These are phyloP conservation scores for Sebastes trivittatus DNA, from an alignment of 2,797 vertebrate genomes.

Conservation along the genomic window DNA sequence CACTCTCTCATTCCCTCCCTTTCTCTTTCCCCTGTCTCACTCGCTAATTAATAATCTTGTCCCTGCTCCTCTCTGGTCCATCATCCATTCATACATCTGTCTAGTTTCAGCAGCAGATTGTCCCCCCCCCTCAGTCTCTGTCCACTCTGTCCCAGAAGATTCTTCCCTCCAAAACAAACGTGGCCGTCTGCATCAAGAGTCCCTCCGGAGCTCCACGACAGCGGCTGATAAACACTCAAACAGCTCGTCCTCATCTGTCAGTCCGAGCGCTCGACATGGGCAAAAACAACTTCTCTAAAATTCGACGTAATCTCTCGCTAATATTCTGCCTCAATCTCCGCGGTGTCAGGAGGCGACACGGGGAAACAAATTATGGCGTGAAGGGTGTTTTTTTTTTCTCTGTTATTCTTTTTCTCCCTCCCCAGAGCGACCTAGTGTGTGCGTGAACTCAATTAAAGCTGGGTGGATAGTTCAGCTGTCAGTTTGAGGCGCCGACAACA, in stretches of 20 bases:
- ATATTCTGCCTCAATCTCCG: conserved; percentile 51
- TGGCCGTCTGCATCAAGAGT: neutral
- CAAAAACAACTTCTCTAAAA: conserved; percentile 50
- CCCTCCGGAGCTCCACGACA: neutral
- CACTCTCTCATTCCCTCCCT: neutral
- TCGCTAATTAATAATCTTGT: neutral
- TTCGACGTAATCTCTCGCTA: conserved; percentile 32
- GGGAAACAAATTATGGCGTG: conserved; percentile 46
- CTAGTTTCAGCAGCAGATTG: neutral
- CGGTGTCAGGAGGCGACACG: conserved; percentile 40
- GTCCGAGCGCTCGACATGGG: neutral
- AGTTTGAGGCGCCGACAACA: conserved; percentile 27
- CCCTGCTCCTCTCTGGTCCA: neutral
- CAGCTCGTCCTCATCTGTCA: conserved; percentile 36
- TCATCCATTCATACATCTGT: neutral
- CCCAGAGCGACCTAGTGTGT: conserved; percentile 26
- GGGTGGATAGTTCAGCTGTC: conserved; percentile 60
- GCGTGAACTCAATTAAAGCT: conserved; percentile 62
- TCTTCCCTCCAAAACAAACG: conserved; percentile 7
- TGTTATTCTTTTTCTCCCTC: neutral
- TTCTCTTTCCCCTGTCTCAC: neutral
- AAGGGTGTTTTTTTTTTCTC: conserved; percentile 41
- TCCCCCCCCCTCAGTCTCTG: neutral
- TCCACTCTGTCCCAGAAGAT: neutral
- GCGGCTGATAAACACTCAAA: conserved; percentile 29